Evolutionary conservation across 1,140 invertebrate species (phyloP).

Genomic region (Steinernema feltiae): DNA sequence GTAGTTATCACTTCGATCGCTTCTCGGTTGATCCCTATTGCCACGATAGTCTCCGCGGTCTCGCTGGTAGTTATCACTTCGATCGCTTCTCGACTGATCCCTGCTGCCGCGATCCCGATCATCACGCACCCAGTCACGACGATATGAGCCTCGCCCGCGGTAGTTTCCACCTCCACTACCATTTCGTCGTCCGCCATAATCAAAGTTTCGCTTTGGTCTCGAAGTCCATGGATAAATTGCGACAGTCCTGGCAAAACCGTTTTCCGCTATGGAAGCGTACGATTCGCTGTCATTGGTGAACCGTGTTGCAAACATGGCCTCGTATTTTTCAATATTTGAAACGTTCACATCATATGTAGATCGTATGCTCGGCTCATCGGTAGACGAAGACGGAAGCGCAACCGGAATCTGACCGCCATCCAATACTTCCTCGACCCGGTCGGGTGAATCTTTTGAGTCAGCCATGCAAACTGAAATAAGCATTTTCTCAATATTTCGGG

Average conservation of each 20-base stretch:
- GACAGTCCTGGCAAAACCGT: neutral
- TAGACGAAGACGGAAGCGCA: neutral
- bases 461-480: neutral
- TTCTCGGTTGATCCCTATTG: neutral
- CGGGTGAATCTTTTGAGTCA: neutral
- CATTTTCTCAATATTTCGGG: neutral
- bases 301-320: neutral
- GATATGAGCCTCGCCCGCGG: neutral
- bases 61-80: neutral
- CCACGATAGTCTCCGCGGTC: neutral
- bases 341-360: neutral
- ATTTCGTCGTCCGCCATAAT: neutral
- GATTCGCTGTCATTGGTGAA: neutral
- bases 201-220: neutral
- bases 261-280: neutral
- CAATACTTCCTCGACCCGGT: neutral
- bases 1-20: neutral
- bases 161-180: neutral
- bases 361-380: neutral
- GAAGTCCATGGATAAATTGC: neutral
- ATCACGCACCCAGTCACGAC: neutral
- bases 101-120: neutral
- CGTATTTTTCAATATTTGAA: neutral
- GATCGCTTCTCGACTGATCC: neutral
- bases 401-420: neutral